Conservation (phyloP, 2,797 vertebrate genomes). For the Rhinoraja longicauda region DNA sequence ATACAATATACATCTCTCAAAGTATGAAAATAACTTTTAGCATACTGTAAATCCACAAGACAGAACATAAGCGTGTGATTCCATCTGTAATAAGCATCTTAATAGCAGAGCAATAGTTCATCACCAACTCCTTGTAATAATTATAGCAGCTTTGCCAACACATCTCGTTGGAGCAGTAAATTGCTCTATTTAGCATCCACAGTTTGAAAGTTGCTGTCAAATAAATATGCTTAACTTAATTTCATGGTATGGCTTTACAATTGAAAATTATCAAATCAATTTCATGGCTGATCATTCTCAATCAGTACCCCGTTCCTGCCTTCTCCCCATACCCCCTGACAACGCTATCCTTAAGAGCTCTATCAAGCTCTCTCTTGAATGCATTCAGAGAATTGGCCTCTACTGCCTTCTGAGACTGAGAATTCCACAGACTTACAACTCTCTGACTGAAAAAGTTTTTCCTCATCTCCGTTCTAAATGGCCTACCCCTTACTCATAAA, state of each 20-base stretch:
- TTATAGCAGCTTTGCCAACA: slow-evolving; percentile 12
- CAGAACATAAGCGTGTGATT: neutral
- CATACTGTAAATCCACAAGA: neutral
- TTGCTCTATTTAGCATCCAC: neutral
- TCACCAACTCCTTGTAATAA: neutral
- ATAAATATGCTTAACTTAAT: neutral
- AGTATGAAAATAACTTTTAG: neutral
- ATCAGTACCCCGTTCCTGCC: too few relatives aligned
- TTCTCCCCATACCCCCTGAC: too few relatives aligned
- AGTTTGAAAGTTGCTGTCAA: neutral
- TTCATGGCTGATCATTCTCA: too few relatives aligned
- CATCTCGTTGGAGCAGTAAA: neutral
- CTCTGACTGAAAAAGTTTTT: too few relatives aligned
- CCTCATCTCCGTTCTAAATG: too few relatives aligned
- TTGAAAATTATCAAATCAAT: neutral
- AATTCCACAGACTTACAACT: too few relatives aligned
- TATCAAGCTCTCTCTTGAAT: too few relatives aligned
- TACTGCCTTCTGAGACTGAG: too few relatives aligned
- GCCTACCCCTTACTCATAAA: too few relatives aligned
- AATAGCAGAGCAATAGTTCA: neutral
- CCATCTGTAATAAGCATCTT: neutral
- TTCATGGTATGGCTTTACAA: neutral
- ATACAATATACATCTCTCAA: neutral
- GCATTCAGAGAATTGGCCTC: too few relatives aligned
- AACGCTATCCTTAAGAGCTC: too few relatives aligned